These are phyloP conservation scores for Chondrosia reniformis DNA, from an alignment of 37 sponge, comb jelly and placozoan genomes.

Conservation along the genomic window DNA sequence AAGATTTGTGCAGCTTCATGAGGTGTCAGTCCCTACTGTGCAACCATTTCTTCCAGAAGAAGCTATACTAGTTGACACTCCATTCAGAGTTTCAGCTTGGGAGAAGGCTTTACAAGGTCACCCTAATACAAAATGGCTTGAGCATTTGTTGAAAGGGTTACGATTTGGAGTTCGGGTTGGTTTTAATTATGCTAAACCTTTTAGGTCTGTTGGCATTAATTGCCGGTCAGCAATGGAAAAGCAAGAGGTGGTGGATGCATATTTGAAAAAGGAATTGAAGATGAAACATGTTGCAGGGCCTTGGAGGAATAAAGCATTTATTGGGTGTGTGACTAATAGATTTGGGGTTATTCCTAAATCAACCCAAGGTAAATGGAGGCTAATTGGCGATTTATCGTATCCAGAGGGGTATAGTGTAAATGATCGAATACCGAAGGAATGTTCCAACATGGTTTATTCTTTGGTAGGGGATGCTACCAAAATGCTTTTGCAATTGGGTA, in stretches of 20 bases:
- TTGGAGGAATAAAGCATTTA: neutral
- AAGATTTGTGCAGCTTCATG: neutral
- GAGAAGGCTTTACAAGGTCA: neutral
- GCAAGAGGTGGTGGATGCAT: neutral
- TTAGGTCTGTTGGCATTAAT: neutral
- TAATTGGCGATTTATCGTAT: neutral
- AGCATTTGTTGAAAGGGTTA: neutral
- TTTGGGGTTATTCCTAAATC: slow-evolving; percentile 22
- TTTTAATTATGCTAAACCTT: neutral
- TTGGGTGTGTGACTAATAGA: neutral
- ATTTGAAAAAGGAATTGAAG: neutral
- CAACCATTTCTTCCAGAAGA: neutral
- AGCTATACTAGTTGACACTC: neutral
- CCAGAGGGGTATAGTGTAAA: neutral
- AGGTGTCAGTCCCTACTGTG: neutral
- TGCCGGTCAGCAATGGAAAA: neutral
- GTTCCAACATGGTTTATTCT: neutral
- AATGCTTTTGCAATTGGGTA: neutral
- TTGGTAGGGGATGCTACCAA: neutral
- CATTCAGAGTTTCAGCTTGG: neutral
- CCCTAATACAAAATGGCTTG: neutral
- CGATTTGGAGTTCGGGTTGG: neutral
- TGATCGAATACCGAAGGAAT: neutral
- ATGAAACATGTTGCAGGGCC: neutral
- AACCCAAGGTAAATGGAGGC: neutral